Evolutionary conservation across 1,140 invertebrate species (phyloP).

Genomic region (Muscidifurax raptorellus): DNA sequence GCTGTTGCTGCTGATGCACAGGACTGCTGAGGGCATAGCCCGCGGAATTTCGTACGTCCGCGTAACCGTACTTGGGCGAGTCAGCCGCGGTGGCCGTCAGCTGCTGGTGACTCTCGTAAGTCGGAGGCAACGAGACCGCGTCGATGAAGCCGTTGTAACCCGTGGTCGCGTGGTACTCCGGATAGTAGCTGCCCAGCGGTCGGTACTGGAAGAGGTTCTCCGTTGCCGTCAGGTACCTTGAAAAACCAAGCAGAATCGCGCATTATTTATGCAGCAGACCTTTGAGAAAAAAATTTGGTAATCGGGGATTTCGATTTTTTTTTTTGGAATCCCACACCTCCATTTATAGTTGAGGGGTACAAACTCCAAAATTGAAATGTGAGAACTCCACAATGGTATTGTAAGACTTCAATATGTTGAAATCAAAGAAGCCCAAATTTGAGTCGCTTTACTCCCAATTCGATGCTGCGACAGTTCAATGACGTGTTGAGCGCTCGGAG

Average conservation of each 20-base stretch:
- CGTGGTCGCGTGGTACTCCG: conserved; percentile 82
- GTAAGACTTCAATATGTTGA: too few species aligned
- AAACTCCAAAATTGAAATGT: too few species aligned
- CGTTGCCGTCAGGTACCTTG: conserved; percentile 80
- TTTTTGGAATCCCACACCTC: too few species aligned
- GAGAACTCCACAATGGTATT: too few species aligned
- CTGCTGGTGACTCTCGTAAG: conserved; percentile 77
- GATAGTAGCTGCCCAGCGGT: conserved; percentile 84
- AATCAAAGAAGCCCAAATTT: too few species aligned
- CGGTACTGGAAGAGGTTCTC: conserved; percentile 93
- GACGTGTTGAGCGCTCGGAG: too few species aligned
- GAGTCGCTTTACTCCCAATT: too few species aligned
- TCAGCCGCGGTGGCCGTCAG: conserved; percentile 68
- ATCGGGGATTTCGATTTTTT: too few species aligned
- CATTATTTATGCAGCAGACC: neutral
- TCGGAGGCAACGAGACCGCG: conserved; percentile 74
- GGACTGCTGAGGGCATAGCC: conserved; percentile 35
- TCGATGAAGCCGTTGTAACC: conserved; percentile 78
- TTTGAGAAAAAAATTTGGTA: too few species aligned
- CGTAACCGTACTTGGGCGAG: conserved; percentile 71
- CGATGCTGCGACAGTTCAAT: too few species aligned
- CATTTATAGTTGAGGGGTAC: too few species aligned
- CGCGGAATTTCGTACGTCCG: conserved; percentile 67
- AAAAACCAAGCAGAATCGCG: neutral
- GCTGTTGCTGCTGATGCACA: conserved; percentile 9